Percentiles rank a stretch among this genome's conserved stretches.
These are phyloP conservation scores for Tryphoninae sp. DNA, from an alignment of 2,888 invertebrate species.

Conservation along the genomic window DNA sequence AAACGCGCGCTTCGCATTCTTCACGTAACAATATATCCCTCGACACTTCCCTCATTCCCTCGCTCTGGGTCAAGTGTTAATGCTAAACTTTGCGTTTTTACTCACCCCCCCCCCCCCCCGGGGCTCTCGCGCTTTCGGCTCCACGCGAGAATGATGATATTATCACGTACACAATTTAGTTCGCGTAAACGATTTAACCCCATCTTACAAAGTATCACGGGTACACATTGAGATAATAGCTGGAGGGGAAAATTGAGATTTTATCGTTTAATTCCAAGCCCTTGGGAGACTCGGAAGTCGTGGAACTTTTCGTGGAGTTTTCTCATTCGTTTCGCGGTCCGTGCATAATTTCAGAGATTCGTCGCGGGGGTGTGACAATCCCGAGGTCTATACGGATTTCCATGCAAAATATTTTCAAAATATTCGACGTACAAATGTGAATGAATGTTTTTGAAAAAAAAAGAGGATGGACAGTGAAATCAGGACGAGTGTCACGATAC, in stretches of 20 bases:
- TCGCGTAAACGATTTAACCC: constrained; percentile 56
- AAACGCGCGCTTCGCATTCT: constrained; percentile 31
- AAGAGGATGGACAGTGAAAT: constrained; percentile 16
- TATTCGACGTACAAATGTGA: constrained; percentile 47
- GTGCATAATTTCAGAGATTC: constrained; percentile 44
- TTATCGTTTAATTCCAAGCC: constrained; percentile 43
- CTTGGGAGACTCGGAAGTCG: constrained; percentile 12
- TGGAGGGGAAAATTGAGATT: constrained; percentile 40
- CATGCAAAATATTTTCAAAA: constrained; percentile 62
- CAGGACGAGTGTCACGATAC: background rate
- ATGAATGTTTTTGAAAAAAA: constrained; percentile 12
- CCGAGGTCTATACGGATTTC: constrained; percentile 8
- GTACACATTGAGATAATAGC: constrained; percentile 30
- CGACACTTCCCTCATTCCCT: too few relatives aligned
- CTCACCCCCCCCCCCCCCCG: constrained; percentile 51
- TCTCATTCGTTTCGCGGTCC: background rate
- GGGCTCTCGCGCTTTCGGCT: background rate
- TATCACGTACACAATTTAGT: constrained; percentile 48
- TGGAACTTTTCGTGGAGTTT: constrained; percentile 37
- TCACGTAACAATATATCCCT: too few relatives aligned
- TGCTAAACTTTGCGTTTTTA: constrained; percentile 68
- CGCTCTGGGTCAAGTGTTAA: constrained; percentile 70
- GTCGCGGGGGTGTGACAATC: constrained; percentile 27
- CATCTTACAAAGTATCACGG: constrained; percentile 49
- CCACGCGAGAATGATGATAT: constrained; percentile 35